These are phyloP conservation scores for Thaumatotibia leucotreta DNA, from an alignment of 1,140 invertebrate genomes.

Conservation along the genomic window DNA sequence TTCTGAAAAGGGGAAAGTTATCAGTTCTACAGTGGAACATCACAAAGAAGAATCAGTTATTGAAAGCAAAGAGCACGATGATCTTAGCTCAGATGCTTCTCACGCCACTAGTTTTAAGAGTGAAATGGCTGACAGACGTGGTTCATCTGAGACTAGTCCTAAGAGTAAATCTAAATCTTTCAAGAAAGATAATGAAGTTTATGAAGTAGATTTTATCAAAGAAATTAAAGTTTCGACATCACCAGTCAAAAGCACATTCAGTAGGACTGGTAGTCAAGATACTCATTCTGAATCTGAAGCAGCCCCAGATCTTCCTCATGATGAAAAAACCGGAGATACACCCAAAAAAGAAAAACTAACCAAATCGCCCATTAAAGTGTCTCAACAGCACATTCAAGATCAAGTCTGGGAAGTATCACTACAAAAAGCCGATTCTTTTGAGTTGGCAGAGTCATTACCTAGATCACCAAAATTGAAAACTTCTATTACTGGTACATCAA, in stretches of 20 bases:
- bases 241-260: constrained; percentile 70
- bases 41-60: constrained; percentile 74
- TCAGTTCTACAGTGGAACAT: constrained; percentile 69
- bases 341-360: constrained; percentile 61
- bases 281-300: constrained; percentile 77
- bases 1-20: constrained; percentile 70
- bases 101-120: constrained; percentile 73
- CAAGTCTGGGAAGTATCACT: constrained; percentile 81
- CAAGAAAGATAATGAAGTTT: constrained; percentile 72
- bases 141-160: constrained; percentile 64
- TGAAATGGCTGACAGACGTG: constrained; percentile 62
- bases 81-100: constrained; percentile 72
- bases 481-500: constrained; percentile 24
- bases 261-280: constrained; percentile 76
- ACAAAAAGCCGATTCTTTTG: constrained; percentile 72
- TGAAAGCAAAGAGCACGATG: constrained; percentile 75
- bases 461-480: constrained; percentile 34
- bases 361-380: constrained; percentile 75
- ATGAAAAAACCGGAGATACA: constrained; percentile 52
- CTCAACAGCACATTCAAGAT: constrained; percentile 78
- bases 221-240: constrained; percentile 74
- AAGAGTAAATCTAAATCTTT: constrained; percentile 69
- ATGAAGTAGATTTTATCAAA: constrained; percentile 75
- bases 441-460: constrained; percentile 45
- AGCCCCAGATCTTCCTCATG: constrained; percentile 71